A percentile compares a stretch with the other conserved stretches of the same genome.
phyloP scores from a whole-genome alignment of 2,888 invertebrate species.

The Pandemis corylana region DNA sequence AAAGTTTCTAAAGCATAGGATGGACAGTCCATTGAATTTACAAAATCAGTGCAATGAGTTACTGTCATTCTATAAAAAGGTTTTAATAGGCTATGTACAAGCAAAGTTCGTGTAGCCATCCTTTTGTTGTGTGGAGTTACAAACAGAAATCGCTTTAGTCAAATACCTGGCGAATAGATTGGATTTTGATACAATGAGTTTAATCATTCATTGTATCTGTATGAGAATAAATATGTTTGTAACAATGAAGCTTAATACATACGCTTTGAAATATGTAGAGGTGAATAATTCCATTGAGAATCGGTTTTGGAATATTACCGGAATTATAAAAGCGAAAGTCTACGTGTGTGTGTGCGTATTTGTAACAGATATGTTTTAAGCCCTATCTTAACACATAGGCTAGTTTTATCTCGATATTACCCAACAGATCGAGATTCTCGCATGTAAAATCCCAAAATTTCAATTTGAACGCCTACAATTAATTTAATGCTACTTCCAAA shows the following conservation, averaged over 20 bases:
- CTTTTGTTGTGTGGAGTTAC: constrained; percentile 1
- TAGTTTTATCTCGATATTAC: no score
- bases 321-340: no score
- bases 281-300: not conserved
- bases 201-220: not conserved
- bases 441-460: no score
- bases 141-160: not conserved
- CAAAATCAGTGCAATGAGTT: not conserved
- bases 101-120: not conserved
- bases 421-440: no score
- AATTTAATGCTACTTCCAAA: no score
- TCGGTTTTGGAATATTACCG: not conserved
- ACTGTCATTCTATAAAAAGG: not conserved
- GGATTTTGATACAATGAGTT: not conserved
- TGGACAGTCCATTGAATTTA: not conserved
- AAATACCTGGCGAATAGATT: not conserved
- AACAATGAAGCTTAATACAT: not conserved
- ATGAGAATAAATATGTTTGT: not conserved
- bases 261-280: not conserved
- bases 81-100: not conserved
- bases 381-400: no score
- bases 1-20: not conserved
- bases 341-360: no score
- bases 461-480: no score
- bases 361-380: no score